Conservation (phyloP, 2,888 invertebrate species). For the Napeogenes sylphis region DNA sequence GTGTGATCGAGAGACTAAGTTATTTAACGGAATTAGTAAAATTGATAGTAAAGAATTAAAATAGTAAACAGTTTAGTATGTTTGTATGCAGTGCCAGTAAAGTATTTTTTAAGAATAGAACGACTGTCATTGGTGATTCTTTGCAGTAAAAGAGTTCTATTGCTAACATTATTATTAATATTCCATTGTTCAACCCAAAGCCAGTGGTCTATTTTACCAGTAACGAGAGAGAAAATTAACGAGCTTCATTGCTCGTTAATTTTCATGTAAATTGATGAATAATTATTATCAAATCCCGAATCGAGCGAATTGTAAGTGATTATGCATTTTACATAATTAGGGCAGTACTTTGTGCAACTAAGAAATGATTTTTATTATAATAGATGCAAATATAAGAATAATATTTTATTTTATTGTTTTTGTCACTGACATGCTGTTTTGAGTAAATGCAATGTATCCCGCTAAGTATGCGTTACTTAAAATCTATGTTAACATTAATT, state of each 20-base stretch:
- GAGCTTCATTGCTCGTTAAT: neutral
- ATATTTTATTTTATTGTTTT: neutral
- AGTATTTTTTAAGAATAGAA: too few relatives aligned
- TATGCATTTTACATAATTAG: conserved; percentile 3
- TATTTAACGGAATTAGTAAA: too few relatives aligned
- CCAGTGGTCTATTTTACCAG: neutral
- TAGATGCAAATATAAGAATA: neutral
- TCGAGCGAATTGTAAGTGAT: neutral
- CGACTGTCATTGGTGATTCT: too few relatives aligned
- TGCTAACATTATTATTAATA: neutral
- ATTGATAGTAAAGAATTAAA: too few relatives aligned
- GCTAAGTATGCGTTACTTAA: too few relatives aligned
- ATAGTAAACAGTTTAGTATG: too few relatives aligned
- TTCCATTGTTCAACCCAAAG: neutral
- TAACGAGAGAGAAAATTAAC: conserved; percentile 3
- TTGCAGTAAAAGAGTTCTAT: neutral
- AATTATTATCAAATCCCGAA: neutral
- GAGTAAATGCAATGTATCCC: too few relatives aligned
- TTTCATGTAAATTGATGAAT: conserved; percentile 5
- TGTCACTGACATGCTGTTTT: too few relatives aligned
- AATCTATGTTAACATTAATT: too few relatives aligned
- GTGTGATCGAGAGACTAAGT: too few relatives aligned
- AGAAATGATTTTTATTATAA: neutral
- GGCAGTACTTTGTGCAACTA: neutral
- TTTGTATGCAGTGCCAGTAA: too few relatives aligned